phyloP scores from a whole-genome alignment of 1,140 invertebrate genomes.

The Melanaphis sacchari region DNA sequence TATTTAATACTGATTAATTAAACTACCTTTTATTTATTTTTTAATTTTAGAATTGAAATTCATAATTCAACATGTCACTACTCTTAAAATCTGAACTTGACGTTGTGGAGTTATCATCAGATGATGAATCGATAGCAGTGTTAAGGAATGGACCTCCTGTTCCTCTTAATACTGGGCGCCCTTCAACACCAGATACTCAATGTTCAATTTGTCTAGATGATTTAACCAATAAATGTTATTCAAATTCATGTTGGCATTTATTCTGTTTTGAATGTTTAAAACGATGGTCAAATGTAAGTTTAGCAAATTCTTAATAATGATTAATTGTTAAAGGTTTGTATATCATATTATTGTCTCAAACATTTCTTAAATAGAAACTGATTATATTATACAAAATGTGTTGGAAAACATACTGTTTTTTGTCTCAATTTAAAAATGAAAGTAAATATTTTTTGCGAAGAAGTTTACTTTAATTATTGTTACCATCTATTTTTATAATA shows the following conservation, averaged over 20 bases:
- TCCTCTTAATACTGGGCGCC: background rate
- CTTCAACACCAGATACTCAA: slow-evolving; percentile 17
- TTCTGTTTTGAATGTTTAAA: slow-evolving; percentile 51
- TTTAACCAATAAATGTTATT: slow-evolving; percentile 23
- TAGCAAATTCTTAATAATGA: background rate
- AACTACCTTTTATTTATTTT: background rate
- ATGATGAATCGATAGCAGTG: background rate
- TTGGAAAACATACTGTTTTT: too few relatives aligned
- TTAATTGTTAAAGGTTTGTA: background rate
- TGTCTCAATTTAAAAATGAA: too few relatives aligned
- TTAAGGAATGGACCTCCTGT: background rate
- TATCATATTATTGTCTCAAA: too few relatives aligned
- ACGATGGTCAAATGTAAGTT: slow-evolving; percentile 47
- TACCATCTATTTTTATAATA: background rate
- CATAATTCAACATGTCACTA: background rate
- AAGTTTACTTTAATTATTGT: too few relatives aligned
- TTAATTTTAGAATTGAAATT: slow-evolving; percentile 1
- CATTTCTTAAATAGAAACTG: too few relatives aligned
- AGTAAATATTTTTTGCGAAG: too few relatives aligned
- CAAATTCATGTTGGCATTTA: slow-evolving; percentile 41
- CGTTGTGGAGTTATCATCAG: background rate
- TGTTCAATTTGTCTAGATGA: slow-evolving; percentile 51
- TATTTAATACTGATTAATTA: background rate
- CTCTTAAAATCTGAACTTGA: background rate
- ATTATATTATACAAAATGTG: too few relatives aligned